Evolutionary conservation across 2,797 vertebrate genomes (phyloP), one percentile per base, ranked within the genome.

Genomic region (Sebastes vulpes): DNA sequence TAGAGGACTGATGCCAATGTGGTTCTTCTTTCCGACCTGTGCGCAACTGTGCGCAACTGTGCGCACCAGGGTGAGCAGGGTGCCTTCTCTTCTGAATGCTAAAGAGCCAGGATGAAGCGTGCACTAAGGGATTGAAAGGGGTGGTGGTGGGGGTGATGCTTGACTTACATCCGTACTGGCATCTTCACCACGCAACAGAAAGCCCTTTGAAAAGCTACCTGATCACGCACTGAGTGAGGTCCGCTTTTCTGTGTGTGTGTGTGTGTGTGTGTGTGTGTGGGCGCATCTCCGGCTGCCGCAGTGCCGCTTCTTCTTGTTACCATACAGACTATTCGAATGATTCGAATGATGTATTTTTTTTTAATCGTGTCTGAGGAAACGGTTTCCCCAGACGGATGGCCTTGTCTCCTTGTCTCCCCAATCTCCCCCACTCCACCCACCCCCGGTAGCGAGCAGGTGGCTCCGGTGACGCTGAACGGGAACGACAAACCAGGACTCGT

Each of bases 401-500:
- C 65, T 78, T 52, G 48, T 50, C 57, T 29, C 42, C 42, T 35
- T 35, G 32, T 38, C 35, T 38, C 12, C 35, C 5, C 12, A 10
- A 12, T 38, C 35, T 12, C 46, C 18, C 18, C 0, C 38, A 60
- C 35, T 12, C 35, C 35, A 38, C 35, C 11, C 12, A 35, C 23
- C 42, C 54, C 38, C 32, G 29, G 77, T 61, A 82, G 86, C 72
- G 78, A 92, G 94, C 94, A 95, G 94, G 94, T 94, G 93, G 92
- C 90, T 91, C 70, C 67, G 53, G 53, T 95, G 90, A 94, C 75
- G 89, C 76, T 92, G 81, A 93, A 57, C 77, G 26, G 71, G 83
- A 70, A 85, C 77, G 92, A 91, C 90, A 92, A 92, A 82, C 70
- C 82, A 77, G 85, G 84, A 93, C 88, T 59, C 35, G 2, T 71